These are phyloP conservation scores for Hippolais icterina DNA, from an alignment of 2,113 vertebrate species.

Conservation along the genomic window DNA sequence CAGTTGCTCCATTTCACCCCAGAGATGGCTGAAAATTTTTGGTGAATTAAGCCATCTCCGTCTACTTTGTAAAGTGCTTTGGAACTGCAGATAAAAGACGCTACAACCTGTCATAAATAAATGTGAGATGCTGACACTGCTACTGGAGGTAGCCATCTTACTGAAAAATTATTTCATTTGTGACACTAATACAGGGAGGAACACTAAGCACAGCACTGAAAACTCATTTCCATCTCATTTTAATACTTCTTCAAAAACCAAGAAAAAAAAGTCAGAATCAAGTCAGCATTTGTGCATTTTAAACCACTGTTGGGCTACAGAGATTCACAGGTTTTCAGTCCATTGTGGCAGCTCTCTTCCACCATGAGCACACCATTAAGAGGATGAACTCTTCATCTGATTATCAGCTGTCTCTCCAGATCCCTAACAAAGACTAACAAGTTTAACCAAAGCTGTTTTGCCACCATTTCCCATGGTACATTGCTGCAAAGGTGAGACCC, in stretches of 20 bases:
- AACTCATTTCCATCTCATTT: constrained; percentile 38
- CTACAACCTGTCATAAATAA: constrained; percentile 40
- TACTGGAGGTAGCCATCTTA: constrained; percentile 44
- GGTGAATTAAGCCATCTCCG: constrained; percentile 19
- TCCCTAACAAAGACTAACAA: background rate
- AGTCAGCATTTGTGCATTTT: constrained; percentile 16
- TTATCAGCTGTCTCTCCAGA: background rate
- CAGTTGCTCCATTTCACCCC: constrained; percentile 15
- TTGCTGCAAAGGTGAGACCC: background rate
- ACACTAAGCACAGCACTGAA: background rate
- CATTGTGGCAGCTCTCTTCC: background rate
- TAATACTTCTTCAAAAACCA: constrained; percentile 2
- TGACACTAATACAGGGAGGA: constrained; percentile 42
- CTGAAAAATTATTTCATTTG: constrained; percentile 42
- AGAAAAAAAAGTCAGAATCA: background rate
- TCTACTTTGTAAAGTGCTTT: constrained; percentile 28
- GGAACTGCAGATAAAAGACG: constrained; percentile 42
- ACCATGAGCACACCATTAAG: background rate
- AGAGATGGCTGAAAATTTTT: constrained; percentile 10
- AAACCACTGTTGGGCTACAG: background rate
- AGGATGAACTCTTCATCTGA: background rate
- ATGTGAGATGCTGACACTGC: constrained; percentile 46
- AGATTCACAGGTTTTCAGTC: background rate
- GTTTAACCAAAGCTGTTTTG: background rate
- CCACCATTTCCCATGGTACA: background rate